phyloP scores from a whole-genome alignment of 2,888 invertebrate genomes.

The Germaria angustata region DNA sequence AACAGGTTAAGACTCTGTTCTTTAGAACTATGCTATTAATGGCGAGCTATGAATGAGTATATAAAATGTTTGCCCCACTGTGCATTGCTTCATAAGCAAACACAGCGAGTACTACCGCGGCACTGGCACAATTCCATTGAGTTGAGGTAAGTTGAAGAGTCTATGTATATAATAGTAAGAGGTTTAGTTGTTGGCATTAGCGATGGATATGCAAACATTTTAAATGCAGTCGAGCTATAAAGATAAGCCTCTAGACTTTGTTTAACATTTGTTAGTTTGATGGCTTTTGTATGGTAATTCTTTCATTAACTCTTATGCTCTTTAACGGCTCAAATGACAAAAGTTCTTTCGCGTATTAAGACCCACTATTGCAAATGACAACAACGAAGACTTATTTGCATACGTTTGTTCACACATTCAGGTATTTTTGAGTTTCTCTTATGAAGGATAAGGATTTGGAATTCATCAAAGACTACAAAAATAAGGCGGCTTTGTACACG shows the following conservation, averaged over 20 bases:
- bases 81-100: not conserved
- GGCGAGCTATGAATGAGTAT: no score
- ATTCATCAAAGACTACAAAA: no score
- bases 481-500: not conserved
- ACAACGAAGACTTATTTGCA: not conserved
- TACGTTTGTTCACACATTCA: not conserved
- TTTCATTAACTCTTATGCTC: constrained; percentile 32
- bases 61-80: no score
- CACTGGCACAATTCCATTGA: not conserved
- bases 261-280: constrained; percentile 15
- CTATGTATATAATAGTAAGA: not conserved
- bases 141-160: not conserved
- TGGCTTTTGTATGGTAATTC: constrained; percentile 29
- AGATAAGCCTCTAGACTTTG: constrained; percentile 8
- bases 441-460: not conserved
- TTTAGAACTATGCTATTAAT: no score
- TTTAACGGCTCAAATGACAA: constrained; percentile 19
- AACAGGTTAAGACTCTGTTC: no score
- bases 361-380: not conserved
- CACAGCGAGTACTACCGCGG: not conserved
- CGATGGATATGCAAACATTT: constrained; percentile 12
- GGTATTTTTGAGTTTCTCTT: not conserved
- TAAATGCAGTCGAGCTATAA: constrained; percentile 1
- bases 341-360: constrained; percentile 4
- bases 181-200: not conserved